Evolutionary conservation across 2,888 invertebrate species (phyloP).

Genomic region (Dryadula phaetusa): DNA sequence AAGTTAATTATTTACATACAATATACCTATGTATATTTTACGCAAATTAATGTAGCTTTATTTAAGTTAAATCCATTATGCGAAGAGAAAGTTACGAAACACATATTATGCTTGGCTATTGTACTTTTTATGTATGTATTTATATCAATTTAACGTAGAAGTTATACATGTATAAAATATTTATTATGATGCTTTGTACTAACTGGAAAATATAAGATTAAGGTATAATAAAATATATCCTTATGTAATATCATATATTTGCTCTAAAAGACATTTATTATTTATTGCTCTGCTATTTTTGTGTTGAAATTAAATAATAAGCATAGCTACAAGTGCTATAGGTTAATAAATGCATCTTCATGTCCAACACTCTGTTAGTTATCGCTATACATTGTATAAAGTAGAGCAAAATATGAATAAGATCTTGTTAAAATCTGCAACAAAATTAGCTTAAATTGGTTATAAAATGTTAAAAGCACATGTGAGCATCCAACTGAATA

Average conservation of each 20-base stretch:
- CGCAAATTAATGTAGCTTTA: not conserved
- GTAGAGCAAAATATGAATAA: constrained; percentile 76
- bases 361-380: constrained; percentile 48
- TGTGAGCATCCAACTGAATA: too few relatives aligned
- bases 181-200: too few relatives aligned
- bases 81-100: not conserved
- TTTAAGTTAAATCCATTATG: not conserved
- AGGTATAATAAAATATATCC: not conserved
- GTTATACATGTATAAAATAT: too few relatives aligned
- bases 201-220: not conserved
- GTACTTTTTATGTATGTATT: not conserved
- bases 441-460: too few relatives aligned
- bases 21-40: not conserved
- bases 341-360: not conserved
- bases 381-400: constrained; percentile 78
- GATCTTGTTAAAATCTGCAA: constrained; percentile 77
- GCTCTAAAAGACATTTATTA: not conserved
- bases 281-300: too few relatives aligned
- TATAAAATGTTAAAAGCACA: too few relatives aligned
- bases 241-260: not conserved
- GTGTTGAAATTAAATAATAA: not conserved
- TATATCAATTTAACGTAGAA: too few relatives aligned
- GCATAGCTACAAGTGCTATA: not conserved
- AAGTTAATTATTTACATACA: too few relatives aligned
- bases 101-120: not conserved